These are phyloP conservation scores for Enteromius unitaeniatus DNA, from an alignment of 2,797 vertebrate genomes.

Conservation along the genomic window DNA sequence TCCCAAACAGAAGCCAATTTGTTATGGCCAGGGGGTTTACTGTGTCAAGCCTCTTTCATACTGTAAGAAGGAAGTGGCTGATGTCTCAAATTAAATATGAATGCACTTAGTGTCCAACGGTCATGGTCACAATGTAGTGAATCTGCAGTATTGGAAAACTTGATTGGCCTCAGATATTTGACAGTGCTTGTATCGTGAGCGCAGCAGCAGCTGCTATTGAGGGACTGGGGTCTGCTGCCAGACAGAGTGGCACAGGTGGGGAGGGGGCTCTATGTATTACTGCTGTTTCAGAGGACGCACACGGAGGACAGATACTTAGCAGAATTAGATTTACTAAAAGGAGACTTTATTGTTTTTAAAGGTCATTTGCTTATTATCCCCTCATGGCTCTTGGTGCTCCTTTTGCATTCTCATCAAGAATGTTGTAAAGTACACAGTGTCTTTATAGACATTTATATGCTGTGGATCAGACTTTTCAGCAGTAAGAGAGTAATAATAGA, in stretches of 20 bases:
- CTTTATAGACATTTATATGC: conserved; percentile 9
- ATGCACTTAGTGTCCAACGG: conserved; percentile 55
- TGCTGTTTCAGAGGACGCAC: conserved; percentile 12
- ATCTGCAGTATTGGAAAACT: conserved; percentile 67
- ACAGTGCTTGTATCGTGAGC: conserved; percentile 30
- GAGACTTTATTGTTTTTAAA: conserved; percentile 62
- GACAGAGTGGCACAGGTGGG: conserved; percentile 45
- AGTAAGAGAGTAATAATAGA: background rate
- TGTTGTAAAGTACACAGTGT: conserved; percentile 9
- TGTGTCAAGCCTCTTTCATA: conserved; percentile 69
- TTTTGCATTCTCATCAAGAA: conserved; percentile 56
- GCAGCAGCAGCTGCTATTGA: conserved; percentile 42
- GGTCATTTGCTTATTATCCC: conserved; percentile 63
- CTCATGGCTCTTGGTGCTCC: conserved; percentile 53
- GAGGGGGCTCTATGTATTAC: conserved; percentile 29
- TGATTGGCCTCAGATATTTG: conserved; percentile 68
- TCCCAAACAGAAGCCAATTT: conserved; percentile 47
- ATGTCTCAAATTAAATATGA: conserved; percentile 65
- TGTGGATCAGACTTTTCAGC: background rate
- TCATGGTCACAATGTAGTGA: conserved; percentile 63
- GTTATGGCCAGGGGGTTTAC: conserved; percentile 60
- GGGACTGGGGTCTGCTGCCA: conserved; percentile 12
- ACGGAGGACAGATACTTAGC: conserved; percentile 24
- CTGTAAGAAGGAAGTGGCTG: conserved; percentile 65
- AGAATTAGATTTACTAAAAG: conserved; percentile 52